Evolutionary conservation across 2,113 vertebrate genomes (phyloP), one percentile per base, ranked within the genome.

Genomic region (Microtus pennsylvanicus): DNA sequence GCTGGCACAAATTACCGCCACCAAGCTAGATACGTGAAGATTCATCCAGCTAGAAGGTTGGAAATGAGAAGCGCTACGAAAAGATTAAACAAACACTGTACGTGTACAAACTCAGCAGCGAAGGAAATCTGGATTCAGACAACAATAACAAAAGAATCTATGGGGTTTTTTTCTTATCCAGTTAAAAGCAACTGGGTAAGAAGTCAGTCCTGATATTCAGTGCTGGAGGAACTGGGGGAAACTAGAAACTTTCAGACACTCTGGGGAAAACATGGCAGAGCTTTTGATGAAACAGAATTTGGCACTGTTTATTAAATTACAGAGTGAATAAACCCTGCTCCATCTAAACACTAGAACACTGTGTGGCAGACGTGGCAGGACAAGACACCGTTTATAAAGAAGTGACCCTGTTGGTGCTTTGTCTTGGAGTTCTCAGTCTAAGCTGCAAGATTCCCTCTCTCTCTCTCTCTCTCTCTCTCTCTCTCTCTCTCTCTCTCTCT

Each of bases 271-370:
- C 42, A 65, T n/a, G 45, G 0, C 28, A 65, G 13, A 33, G 7
- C 3, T 1, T 58, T 50, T 93, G 77, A 77, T 28, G 3, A 14
- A 72, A 26, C 55, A 0, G 1, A 50, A 13, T n/a, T 13, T 72
- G 69, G 22, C 12, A 58, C 42, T 61, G 1, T 67, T 94, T 69
- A 80, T 65, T 81, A 93, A 93, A 93, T 72, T 92, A 61, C n/a
- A 65, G 69, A 72, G 10, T 13, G 1, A 87, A 55, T 33, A 82
- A 83, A 61, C 1, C 33, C 67, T 55, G 69, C 47, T 33, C 58
- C 52, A 86, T 75, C 47, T 70, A 81, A 75, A 42, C 38, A 67
- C 28, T 86, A 47, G 42, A 45, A 22, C 3, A 42, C 38, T 55
- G 17, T 35, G 8, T 17, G 10, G 42, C 63, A 30, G 72, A 69